Conservation (phyloP, 1,140 invertebrate species). For the Drosophila teissieri region DNA sequence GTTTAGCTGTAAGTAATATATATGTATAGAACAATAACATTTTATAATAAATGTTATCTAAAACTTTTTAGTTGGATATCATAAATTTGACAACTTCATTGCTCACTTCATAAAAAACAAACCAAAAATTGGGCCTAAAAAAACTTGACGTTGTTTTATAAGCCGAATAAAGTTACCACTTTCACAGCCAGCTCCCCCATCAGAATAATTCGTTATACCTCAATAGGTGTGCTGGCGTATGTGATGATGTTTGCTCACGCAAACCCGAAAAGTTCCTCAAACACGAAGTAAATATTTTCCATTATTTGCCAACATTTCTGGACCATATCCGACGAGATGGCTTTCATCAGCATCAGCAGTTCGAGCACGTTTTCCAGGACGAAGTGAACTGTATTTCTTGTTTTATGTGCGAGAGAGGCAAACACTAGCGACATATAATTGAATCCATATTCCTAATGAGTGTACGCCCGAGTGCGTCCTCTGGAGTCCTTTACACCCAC, state of each 20-base stretch:
- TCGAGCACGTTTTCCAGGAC: slow-evolving; percentile 43
- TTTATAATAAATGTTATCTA: no score
- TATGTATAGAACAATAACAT: no score
- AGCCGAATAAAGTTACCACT: not conserved
- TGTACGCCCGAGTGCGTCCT: slow-evolving; percentile 47
- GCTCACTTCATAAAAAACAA: no score
- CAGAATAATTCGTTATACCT: slow-evolving; percentile 1
- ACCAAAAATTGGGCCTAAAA: no score
- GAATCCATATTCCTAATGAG: slow-evolving; percentile 75
- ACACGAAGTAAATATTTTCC: slow-evolving; percentile 33
- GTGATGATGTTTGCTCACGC: slow-evolving; percentile 5
- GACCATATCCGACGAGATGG: slow-evolving; percentile 9
- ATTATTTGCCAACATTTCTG: slow-evolving; percentile 42
- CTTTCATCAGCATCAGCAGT: slow-evolving; percentile 28
- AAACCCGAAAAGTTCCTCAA: slow-evolving; percentile 15
- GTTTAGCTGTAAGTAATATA: no score
- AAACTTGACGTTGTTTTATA: no score
- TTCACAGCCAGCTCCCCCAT: not conserved
- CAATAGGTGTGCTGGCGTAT: slow-evolving; percentile 8
- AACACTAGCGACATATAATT: slow-evolving; percentile 66
- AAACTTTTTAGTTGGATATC: no score
- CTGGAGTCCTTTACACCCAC: slow-evolving; percentile 8
- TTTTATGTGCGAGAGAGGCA: slow-evolving; percentile 40
- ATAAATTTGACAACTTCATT: no score
- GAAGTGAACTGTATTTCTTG: slow-evolving; percentile 30